Evolutionary conservation across 2,113 vertebrate species (phyloP).

Genomic region (Gulo gulo): DNA sequence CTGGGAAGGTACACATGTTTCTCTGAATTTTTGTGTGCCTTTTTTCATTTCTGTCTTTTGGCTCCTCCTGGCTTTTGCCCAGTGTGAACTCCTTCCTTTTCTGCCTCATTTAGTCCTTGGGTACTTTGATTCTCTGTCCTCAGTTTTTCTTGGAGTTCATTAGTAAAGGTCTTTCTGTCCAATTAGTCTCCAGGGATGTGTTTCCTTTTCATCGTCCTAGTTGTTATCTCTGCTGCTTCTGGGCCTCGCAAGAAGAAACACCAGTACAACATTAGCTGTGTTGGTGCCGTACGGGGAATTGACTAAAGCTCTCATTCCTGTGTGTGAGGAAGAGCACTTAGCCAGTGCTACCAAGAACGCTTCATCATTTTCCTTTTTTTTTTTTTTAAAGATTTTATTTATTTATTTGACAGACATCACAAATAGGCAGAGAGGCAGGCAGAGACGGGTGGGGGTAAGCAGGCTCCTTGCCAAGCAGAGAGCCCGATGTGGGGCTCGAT

Average conservation of each 20-base stretch:
- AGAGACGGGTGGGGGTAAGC: too few relatives aligned
- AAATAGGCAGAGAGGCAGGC: too few relatives aligned
- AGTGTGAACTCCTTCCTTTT: background rate
- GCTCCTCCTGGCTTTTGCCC: background rate
- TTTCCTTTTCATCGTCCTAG: slow-evolving; percentile 8
- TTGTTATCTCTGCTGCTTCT: slow-evolving; percentile 6
- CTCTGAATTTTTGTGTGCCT: background rate
- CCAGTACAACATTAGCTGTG: background rate
- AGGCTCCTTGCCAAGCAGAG: too few relatives aligned
- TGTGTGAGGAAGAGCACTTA: background rate
- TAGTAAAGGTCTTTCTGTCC: slow-evolving; percentile 26
- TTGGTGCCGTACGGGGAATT: background rate
- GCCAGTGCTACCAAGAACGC: background rate
- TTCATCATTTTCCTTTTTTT: background rate
- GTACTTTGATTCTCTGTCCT: background rate
- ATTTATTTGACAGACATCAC: too few relatives aligned
- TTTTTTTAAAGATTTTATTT: too few relatives aligned
- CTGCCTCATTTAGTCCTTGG: background rate
- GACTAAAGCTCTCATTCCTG: background rate
- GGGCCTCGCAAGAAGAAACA: background rate
- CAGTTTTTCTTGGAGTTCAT: background rate
- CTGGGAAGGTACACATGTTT: background rate
- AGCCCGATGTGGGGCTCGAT: too few relatives aligned
- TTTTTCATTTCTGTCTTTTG: background rate
- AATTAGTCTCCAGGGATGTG: background rate